phyloP scores from a whole-genome alignment of 2,113 vertebrate species.

The Cephalophus harveyi region DNA sequence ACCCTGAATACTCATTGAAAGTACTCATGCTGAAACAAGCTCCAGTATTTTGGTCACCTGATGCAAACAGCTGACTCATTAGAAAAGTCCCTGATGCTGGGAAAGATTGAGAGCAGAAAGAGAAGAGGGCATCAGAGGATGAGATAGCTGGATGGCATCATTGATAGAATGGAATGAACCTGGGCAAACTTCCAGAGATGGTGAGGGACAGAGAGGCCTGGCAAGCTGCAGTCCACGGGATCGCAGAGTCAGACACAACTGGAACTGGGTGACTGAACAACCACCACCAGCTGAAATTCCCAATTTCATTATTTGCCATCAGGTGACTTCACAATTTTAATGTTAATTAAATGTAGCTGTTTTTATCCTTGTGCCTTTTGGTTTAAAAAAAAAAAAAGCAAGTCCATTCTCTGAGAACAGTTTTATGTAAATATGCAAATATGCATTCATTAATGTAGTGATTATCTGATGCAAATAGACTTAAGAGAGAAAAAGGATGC shows the following conservation, averaged over 20 bases:
- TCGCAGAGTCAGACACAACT: background rate
- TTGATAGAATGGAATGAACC: background rate
- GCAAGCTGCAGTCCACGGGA: background rate
- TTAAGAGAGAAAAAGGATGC: slow-evolving; percentile 19
- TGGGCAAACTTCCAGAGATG: background rate
- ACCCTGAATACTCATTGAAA: background rate
- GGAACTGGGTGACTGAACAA: background rate
- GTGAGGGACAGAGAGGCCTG: background rate
- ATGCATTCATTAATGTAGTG: background rate
- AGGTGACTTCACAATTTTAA: slow-evolving; percentile 9
- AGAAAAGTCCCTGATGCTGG: background rate
- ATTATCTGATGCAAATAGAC: slow-evolving; percentile 8
- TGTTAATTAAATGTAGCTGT: slow-evolving; percentile 4
- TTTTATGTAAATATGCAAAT: slow-evolving; percentile 37
- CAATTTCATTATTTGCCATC: background rate
- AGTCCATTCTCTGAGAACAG: background rate
- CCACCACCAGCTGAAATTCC: background rate
- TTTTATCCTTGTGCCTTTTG: slow-evolving; percentile 10
- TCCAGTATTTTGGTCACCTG: background rate
- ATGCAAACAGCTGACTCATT: background rate
- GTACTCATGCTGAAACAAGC: background rate
- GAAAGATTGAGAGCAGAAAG: background rate
- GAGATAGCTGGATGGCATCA: background rate
- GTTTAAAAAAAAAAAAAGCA: background rate
- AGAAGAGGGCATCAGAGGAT: background rate